phyloP scores from a whole-genome alignment of 1,140 invertebrate species.

The Drosophila sulfurigaster region DNA sequence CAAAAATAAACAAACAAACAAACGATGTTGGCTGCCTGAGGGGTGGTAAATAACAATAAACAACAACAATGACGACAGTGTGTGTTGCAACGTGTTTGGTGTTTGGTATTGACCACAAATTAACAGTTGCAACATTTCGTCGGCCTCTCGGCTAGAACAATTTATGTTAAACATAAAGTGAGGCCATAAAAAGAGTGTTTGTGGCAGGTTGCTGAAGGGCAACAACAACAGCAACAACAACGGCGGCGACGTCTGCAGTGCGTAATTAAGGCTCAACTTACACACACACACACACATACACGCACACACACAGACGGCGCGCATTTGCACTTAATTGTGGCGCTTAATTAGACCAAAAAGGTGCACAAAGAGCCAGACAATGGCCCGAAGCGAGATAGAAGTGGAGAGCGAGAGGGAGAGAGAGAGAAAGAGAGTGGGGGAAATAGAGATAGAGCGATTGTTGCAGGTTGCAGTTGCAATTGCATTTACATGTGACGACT shows the following conservation, averaged over 20 bases:
- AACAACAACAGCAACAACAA: neutral
- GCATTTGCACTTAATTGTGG: conserved; percentile 82
- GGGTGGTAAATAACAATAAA: conserved; percentile 26
- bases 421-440: neutral
- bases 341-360: conserved; percentile 83
- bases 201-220: conserved; percentile 27
- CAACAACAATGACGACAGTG: conserved; percentile 8
- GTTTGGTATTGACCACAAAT: conserved; percentile 77
- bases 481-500: conserved; percentile 77
- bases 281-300: conserved; percentile 34
- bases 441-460: conserved; percentile 11
- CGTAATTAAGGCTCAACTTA: conserved; percentile 80
- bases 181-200: conserved; percentile 53
- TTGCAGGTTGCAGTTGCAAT: neutral
- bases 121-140: conserved; percentile 75
- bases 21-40: neutral
- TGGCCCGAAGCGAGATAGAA: conserved; percentile 55
- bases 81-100: neutral
- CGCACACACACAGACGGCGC: conserved; percentile 33
- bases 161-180: conserved; percentile 48
- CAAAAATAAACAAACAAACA: conserved; percentile 27
- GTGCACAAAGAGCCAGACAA: conserved; percentile 63
- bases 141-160: conserved; percentile 41
- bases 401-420: neutral
- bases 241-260: conserved; percentile 57